phyloP scores from a whole-genome alignment of 2,888 invertebrate genomes.

The Zootermopsis nevadensis region DNA sequence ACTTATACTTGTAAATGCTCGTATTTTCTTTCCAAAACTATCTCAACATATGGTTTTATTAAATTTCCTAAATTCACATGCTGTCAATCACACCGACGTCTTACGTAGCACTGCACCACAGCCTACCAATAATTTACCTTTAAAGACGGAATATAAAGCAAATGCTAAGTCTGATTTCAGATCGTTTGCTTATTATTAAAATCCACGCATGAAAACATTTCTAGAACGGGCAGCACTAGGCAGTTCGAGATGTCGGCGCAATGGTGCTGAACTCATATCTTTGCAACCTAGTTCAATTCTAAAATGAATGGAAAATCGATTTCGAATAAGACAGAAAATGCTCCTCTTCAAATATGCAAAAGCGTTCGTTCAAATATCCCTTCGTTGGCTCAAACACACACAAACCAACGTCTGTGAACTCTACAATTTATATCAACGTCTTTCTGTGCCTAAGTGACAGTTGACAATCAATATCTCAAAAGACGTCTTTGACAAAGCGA shows the following conservation, averaged over 20 bases:
- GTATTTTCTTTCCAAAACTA: too few species aligned
- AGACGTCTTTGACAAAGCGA: conserved; percentile 18
- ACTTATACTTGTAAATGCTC: too few species aligned
- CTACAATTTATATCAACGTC: not conserved
- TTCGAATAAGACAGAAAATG: conserved; percentile 37
- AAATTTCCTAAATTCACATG: too few species aligned
- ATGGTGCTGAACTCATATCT: not conserved
- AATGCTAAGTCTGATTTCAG: too few species aligned
- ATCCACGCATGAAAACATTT: too few species aligned
- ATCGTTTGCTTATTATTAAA: too few species aligned
- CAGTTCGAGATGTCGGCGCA: not conserved
- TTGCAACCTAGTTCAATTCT: conserved; percentile 26
- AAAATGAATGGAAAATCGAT: conserved; percentile 42
- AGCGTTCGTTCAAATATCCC: conserved; percentile 26
- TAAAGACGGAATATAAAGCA: too few species aligned
- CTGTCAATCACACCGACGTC: too few species aligned
- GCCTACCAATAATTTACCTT: too few species aligned
- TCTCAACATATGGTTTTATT: too few species aligned
- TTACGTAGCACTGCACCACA: too few species aligned
- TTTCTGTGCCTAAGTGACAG: not conserved
- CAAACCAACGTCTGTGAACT: not conserved
- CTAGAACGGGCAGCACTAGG: not conserved
- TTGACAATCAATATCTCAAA: not conserved
- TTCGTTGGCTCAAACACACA: conserved; percentile 1
- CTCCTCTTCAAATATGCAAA: conserved; percentile 30